Base-by-base conservation (phyloP, 2,113 vertebrate species). In the Rhynchopsitta pachyrhyncha region DNA sequence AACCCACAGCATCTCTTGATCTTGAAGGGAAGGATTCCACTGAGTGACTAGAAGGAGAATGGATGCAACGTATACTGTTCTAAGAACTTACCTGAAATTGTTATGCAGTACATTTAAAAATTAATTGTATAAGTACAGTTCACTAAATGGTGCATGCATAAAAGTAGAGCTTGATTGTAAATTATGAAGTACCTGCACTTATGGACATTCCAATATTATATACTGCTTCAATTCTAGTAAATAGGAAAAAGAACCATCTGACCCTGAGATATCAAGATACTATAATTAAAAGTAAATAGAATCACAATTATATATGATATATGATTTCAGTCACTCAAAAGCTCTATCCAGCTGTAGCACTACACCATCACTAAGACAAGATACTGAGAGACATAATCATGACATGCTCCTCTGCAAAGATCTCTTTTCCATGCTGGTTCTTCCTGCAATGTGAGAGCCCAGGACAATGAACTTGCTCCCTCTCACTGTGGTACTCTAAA, bases 371-470 rank as follows among this genome's bases (percentile, higher is more conserved):
- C 60, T 71, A 73, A 71, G 66, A 46, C 7, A 50, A 31, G 29
- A 5, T 11, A 59, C 23, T 0, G 0, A 64, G 66, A 37, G 35
- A 39, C 5, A 3, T 23, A 81, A 86, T 29, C 53, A 49, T 13
- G 47, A 59, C 8, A 1, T 2, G 11, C 2, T 68, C 11, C 46
- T 82, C 74, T 64, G 57, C 35, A 53, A 70, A 55, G 59, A 17
- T 10, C 24, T 64, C 46, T 71, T 71, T 46, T 60, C 44, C 28
- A 5, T 31, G 42, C 28, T 80, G 42, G 16, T 4, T 22, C 39
- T 64, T 57, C 18, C 39, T 89, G 64, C 59, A 57, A 2, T 14
- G 5, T 37, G 14, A 60, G 25, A 13, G 7, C 11, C 31, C 0
- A 1, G 37, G 41, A 33, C 17, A 55, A 53, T 14, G 64, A 76